Evolutionary conservation across 2,888 invertebrate genomes (phyloP), one percentile per base, ranked within the genome.

Genomic region (Liopterus haemorrhoidalis): DNA sequence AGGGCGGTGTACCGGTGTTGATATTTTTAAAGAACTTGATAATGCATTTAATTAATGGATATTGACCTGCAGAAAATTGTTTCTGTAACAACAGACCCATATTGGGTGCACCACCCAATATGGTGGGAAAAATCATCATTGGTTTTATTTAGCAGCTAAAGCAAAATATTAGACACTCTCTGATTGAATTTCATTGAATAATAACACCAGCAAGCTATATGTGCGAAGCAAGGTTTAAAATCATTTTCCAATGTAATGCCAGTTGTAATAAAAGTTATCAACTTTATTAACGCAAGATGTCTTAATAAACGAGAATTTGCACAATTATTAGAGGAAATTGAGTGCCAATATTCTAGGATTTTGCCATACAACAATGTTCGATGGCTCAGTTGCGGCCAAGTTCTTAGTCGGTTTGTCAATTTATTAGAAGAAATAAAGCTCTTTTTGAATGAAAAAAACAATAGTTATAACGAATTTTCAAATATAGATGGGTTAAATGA

Each of bases 211-310:
- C n/a, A n/a, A n/a, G 45, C 33, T 30, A 24, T 31, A 40, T 31
- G 39, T 47, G 37, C 37, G 20, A 42, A 43, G 21, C 38, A 48
- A 20, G 38, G 48, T 39, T 48, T 48, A 43, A 43, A 48, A 43
- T 43, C 39, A 43, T 43, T 47, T 47, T 42, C 38, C 38, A 42
- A 16, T 43, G 31, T 37, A 43, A 47, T 47, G 30, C 21, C 43
- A 48, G 43, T 43, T 48, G 43, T 48, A 48, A 48, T 48, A 48
- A 48, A 48, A 43, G 19, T 43, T 16, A 43, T 48, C 48, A 48
- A 48, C 39, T 48, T 33, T 39, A 48, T 48, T 38, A 48, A 48
- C 25, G 43, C 38, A 39, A 45, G 45, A 45, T 16, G n/a, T 45
- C 45, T 46, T 46, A 46, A 33, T 41, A 46, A 40, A 40, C 40